These are phyloP conservation scores for Corythornis cristatus DNA, from an alignment of 2,113 vertebrate species.

Conservation along the genomic window DNA sequence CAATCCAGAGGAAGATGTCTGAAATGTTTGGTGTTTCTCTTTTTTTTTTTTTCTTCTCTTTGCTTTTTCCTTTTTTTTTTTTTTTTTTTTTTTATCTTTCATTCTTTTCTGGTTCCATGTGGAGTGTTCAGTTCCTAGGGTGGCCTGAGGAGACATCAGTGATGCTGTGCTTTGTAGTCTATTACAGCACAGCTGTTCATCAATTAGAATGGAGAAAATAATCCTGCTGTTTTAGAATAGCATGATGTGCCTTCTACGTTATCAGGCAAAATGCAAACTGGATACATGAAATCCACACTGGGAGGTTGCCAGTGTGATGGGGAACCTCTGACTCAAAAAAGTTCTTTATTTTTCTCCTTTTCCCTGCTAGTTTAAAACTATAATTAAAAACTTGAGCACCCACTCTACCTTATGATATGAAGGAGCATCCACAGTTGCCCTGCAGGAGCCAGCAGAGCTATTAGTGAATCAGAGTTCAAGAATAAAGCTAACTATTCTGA, in stretches of 20 bases:
- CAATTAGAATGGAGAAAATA: slow-evolving; percentile 69
- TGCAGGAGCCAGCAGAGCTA: slow-evolving; percentile 22
- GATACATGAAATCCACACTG: slow-evolving; percentile 54
- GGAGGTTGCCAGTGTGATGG: slow-evolving; percentile 3
- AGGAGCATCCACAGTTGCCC: slow-evolving; percentile 5
- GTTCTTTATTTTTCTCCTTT: slow-evolving; percentile 1
- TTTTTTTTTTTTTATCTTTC: background rate
- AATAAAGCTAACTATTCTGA: slow-evolving; percentile 32
- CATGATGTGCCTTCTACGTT: slow-evolving; percentile 42
- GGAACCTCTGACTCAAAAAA: slow-evolving; percentile 12
- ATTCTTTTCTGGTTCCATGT: slow-evolving; percentile 59
- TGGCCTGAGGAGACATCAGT: slow-evolving; percentile 76
- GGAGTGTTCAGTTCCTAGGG: slow-evolving; percentile 67
- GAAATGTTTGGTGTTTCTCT: slow-evolving; percentile 2
- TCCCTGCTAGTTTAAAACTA: slow-evolving; percentile 6
- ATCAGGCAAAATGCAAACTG: slow-evolving; percentile 65
- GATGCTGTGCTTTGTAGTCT: slow-evolving; percentile 67
- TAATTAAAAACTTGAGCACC: slow-evolving; percentile 40
- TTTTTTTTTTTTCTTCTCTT: too few species aligned
- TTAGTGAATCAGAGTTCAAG: slow-evolving; percentile 42
- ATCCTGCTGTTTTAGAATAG: slow-evolving; percentile 67
- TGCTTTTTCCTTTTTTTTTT: background rate
- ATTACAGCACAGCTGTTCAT: slow-evolving; percentile 75
- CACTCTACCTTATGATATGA: slow-evolving; percentile 21
- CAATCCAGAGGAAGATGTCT: background rate